Evolutionary conservation across 2,888 invertebrate species (phyloP).

Genomic region (Itoplectis maculator): DNA sequence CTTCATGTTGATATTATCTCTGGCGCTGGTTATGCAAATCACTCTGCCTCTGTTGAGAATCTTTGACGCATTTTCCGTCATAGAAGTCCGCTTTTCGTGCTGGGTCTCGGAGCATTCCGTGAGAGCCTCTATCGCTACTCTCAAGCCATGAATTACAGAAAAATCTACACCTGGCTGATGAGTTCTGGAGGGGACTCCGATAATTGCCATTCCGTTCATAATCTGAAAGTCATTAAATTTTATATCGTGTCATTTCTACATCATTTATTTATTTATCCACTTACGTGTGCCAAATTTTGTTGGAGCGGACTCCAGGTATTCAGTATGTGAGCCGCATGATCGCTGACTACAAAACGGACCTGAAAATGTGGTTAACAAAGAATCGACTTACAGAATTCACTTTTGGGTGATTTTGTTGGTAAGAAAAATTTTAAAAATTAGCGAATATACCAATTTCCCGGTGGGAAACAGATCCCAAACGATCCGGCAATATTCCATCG

Average conservation of each 20-base stretch:
- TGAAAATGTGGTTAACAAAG: conserved; percentile 84
- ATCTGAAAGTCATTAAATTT: conserved; percentile 85
- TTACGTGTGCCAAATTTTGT: conserved; percentile 94
- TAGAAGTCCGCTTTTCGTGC: conserved; percentile 86
- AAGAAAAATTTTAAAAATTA: conserved; percentile 8
- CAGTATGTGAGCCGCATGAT: conserved; percentile 92
- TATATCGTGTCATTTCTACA: conserved; percentile 54
- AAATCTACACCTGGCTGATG: conserved; percentile 88
- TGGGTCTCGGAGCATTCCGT: conserved; percentile 93
- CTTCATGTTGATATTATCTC: conserved; percentile 94
- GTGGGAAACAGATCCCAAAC: conserved; percentile 98
- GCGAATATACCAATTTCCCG: conserved; percentile 90
- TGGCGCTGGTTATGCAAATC: conserved; percentile 95
- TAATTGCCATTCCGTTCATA: conserved; percentile 92
- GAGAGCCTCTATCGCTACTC: conserved; percentile 94
- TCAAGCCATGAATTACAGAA: conserved; percentile 92
- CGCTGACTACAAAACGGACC: conserved; percentile 95
- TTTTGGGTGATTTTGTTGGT: neutral
- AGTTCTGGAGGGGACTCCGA: conserved; percentile 90
- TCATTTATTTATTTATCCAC: conserved; percentile 76
- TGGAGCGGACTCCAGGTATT: conserved; percentile 94
- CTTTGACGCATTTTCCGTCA: conserved; percentile 84
- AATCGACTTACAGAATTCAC: conserved; percentile 15
- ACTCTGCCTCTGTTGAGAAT: conserved; percentile 90
- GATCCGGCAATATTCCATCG: conserved; percentile 97